Percentiles rank a stretch among this genome's conserved stretches.
phyloP scores from a whole-genome alignment of 1,140 invertebrate genomes.

The Caenorhabditis remanei region DNA sequence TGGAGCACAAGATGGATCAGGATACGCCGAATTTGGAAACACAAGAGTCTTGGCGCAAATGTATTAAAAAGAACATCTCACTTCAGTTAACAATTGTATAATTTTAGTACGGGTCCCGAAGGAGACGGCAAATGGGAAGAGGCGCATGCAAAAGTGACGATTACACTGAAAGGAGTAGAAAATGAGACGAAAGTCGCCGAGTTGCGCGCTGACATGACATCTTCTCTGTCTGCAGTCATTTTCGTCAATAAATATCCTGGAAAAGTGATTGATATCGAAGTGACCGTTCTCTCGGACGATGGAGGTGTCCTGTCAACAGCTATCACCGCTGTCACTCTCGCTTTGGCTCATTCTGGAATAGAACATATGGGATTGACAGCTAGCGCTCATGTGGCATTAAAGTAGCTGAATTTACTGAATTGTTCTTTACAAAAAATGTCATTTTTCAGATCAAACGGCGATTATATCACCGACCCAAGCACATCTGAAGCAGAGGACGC shows the following conservation, averaged over 20 bases:
- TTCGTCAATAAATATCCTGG: conserved; percentile 19
- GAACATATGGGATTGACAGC: conserved; percentile 15
- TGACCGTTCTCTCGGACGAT: conserved; percentile 20
- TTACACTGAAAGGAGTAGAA: conserved; percentile 11
- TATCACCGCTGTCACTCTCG: not conserved
- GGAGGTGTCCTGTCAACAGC: conserved; percentile 7
- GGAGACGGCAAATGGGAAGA: conserved; percentile 48
- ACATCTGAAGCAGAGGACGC: not conserved
- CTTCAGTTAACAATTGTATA: not conserved
- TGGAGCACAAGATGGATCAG: conserved; percentile 26
- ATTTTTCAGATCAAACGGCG: not conserved
- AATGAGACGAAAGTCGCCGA: not conserved
- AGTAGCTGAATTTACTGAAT: not conserved
- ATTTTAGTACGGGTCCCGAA: not conserved
- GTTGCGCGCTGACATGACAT: not conserved
- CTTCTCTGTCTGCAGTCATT: not conserved
- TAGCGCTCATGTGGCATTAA: conserved; percentile 26
- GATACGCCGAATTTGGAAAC: conserved; percentile 40
- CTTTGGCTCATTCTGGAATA: conserved; percentile 39
- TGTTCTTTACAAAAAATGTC: not conserved
- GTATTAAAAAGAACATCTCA: not conserved
- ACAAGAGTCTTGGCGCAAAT: conserved; percentile 27
- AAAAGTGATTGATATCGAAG: conserved; percentile 45
- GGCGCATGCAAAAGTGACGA: not conserved
- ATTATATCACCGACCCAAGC: conserved; percentile 2